A percentile compares a stretch with the other conserved stretches of the same genome.
Conservation (phyloP, 2,797 vertebrate species). For the Prunella strophiata region DNA sequence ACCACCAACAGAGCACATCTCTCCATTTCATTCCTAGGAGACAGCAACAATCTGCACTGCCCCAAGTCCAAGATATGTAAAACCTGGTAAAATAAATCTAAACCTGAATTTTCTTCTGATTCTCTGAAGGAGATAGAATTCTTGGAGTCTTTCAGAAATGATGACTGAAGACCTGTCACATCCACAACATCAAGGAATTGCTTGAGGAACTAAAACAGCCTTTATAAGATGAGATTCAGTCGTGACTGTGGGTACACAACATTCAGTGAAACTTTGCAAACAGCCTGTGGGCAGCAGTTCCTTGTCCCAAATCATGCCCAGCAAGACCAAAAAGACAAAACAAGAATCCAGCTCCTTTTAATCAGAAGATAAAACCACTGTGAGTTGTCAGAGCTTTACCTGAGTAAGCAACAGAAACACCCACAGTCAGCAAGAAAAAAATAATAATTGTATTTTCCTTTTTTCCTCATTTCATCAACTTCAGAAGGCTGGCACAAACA, state of each 20-base stretch:
- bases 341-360: constrained; percentile 31
- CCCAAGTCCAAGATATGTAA: not conserved
- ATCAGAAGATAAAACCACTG: constrained; percentile 36
- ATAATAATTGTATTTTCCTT: not conserved
- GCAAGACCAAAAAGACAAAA: constrained; percentile 25
- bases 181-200: constrained; percentile 28
- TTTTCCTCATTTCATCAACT: constrained; percentile 43
- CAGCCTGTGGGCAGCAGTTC: constrained; percentile 17
- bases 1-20: not conserved
- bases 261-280: constrained; percentile 42
- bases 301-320: constrained; percentile 32
- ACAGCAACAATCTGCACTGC: not conserved
- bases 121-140: constrained; percentile 13
- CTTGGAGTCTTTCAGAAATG: not conserved
- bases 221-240: constrained; percentile 33
- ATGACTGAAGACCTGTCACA: constrained; percentile 25
- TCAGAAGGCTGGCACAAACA: constrained; percentile 22
- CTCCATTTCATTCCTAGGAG: not conserved
- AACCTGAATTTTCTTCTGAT: constrained; percentile 1
- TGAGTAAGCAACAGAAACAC: constrained; percentile 51
- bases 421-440: constrained; percentile 56
- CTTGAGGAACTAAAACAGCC: constrained; percentile 25
- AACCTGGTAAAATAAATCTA: not conserved
- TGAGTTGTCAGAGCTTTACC: constrained; percentile 42
- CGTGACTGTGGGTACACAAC: not conserved